Base-by-base conservation (phyloP, 2,888 invertebrate genomes). In the Tipula vernalis region DNA sequence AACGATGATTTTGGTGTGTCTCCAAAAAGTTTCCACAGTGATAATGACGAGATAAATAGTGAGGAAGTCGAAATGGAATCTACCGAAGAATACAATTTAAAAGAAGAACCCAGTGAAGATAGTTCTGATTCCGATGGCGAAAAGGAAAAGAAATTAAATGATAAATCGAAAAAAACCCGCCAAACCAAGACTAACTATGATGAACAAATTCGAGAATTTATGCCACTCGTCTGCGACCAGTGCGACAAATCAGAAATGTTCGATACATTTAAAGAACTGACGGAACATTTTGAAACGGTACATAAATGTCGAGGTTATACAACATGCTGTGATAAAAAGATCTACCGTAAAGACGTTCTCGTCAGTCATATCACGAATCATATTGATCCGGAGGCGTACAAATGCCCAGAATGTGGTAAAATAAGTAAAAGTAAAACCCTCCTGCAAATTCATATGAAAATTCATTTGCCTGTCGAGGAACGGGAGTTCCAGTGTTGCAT, bases 281-380 rank as follows among this genome's bases (percentile, higher is more conserved):
- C 88, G 57, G 18, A 87, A 12, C 88, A 88, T 85, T 88, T 87
- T 85, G 41, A 87, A 44, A 86, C 28, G 10, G 44, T 83, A 13
- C 88, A 88, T 85, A 87, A 87, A 13, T 87, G 86, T 3, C 86
- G 87, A 36, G 88, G 88, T 5, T 88, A 87, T 87, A 42, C 87
- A 12, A 87, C 51, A 12, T 88, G 88, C 85, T 88, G 88, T 57
- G 87, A 86, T 10, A 88, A 88, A 44, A 88, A 88, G 57, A 87
- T 88, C 44, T 88, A 87, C 71, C 87, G 88, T 8, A 88, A 88
- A 87, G 88, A 88, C 87, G 86, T 88, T n/a, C 83, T 87, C 6
- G 86, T 88, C 41, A 87, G 87, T 87, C 88, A 88, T 47, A 88
- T 88, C 36, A 88, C 87, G 1, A 86, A 87, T 86, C 88, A 88